Evolutionary conservation across 2,888 invertebrate species (phyloP).

Genomic region (Sialis fuliginosa): DNA sequence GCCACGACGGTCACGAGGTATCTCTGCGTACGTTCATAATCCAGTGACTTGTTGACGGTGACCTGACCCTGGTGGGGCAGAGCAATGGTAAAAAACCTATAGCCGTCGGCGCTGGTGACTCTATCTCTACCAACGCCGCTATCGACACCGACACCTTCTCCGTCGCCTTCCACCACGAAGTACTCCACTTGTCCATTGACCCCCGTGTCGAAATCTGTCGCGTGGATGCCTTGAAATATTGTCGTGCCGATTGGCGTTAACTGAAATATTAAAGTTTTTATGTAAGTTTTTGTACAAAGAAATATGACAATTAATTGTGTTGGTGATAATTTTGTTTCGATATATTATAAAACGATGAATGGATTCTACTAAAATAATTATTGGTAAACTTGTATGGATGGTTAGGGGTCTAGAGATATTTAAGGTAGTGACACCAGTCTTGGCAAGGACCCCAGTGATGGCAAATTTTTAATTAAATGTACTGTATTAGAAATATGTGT

Average conservation of each 20-base stretch:
- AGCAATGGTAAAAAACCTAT: slow-evolving; percentile 67
- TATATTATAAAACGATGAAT: too few species aligned
- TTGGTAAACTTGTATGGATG: too few species aligned
- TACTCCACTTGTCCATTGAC: slow-evolving; percentile 81
- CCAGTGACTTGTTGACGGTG: slow-evolving; percentile 67
- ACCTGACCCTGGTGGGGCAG: slow-evolving; percentile 79
- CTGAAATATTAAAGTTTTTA: slow-evolving; percentile 30
- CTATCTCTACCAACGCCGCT: slow-evolving; percentile 35
- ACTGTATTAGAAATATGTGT: too few species aligned
- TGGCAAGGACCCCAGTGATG: too few species aligned
- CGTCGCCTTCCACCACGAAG: slow-evolving; percentile 54
- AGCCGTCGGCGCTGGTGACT: slow-evolving; percentile 57
- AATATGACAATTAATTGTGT: too few species aligned
- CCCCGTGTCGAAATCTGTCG: slow-evolving; percentile 69
- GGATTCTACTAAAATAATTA: too few species aligned
- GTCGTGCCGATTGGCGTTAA: slow-evolving; percentile 72
- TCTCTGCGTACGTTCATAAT: slow-evolving; percentile 73
- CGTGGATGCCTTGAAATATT: slow-evolving; percentile 64
- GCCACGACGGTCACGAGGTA: slow-evolving; percentile 79
- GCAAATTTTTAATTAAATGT: too few species aligned
- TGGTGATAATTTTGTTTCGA: too few species aligned
- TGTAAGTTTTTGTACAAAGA: too few species aligned
- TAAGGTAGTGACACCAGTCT: too few species aligned
- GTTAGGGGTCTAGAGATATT: too few species aligned
- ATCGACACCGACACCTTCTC: slow-evolving; percentile 32